Evolutionary conservation across 2,113 vertebrate species (phyloP).

Genomic region (Phylloscopus whistleri): DNA sequence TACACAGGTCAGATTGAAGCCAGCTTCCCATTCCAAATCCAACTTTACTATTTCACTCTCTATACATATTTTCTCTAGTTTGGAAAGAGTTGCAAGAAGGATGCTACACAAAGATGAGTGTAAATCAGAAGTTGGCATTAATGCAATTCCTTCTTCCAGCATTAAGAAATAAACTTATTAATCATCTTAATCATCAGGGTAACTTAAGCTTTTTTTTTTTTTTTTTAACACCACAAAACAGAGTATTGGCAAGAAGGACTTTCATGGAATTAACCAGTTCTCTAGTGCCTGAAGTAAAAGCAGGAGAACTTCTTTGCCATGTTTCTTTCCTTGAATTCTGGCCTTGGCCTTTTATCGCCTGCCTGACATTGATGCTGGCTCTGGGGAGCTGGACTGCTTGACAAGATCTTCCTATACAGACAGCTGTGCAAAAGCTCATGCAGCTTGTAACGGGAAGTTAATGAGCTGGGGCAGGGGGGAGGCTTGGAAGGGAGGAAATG

Average conservation of each 20-base stretch:
- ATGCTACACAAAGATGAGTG: neutral
- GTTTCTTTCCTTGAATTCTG: neutral
- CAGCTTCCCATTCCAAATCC: neutral
- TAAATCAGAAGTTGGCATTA: neutral
- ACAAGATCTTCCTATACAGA: neutral
- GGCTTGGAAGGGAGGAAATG: neutral
- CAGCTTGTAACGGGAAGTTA: neutral
- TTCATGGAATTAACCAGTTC: conserved; percentile 1
- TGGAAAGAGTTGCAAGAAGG: neutral
- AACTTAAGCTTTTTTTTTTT: neutral
- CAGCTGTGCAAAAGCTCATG: neutral
- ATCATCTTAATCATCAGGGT: neutral
- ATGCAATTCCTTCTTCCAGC: neutral
- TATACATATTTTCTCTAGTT: neutral
- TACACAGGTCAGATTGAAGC: neutral
- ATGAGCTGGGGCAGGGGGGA: neutral
- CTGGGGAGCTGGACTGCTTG: neutral
- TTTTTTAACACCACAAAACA: neutral
- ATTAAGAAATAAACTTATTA: neutral
- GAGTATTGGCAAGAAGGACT: neutral
- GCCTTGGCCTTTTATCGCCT: neutral
- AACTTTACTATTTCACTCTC: neutral
- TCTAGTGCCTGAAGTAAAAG: neutral
- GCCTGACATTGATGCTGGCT: neutral
- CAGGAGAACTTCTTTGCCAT: neutral